Percentiles rank a stretch among this genome's conserved stretches.
These are phyloP conservation scores for Hyles euphorbiae DNA, from an alignment of 1,140 invertebrate species.

Conservation along the genomic window DNA sequence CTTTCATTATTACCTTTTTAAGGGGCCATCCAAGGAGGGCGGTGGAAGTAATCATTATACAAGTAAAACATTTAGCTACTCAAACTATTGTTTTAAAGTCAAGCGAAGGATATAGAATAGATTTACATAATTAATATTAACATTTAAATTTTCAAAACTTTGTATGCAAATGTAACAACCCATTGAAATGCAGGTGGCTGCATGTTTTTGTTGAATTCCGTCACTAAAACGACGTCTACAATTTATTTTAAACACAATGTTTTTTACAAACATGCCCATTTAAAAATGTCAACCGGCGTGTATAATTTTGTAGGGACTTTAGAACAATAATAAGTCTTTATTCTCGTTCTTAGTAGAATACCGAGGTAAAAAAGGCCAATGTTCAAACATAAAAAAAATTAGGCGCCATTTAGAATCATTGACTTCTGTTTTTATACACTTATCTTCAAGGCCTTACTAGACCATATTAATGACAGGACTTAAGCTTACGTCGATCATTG, in stretches of 20 bases:
- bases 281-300: neutral
- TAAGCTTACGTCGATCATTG: too few species aligned
- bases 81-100: conserved; percentile 29
- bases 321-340: neutral
- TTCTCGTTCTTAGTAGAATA: neutral
- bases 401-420: too few species aligned
- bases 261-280: conserved; percentile 1
- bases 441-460: too few species aligned
- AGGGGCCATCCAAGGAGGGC: too few species aligned
- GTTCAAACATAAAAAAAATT: too few species aligned
- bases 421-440: too few species aligned
- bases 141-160: conserved; percentile 47
- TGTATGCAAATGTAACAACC: conserved; percentile 52
- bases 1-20: too few species aligned
- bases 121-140: conserved; percentile 63
- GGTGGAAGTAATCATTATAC: too few species aligned
- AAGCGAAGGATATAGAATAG: conserved; percentile 51
- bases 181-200: conserved; percentile 49
- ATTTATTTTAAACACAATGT: conserved; percentile 3
- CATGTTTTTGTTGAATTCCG: conserved; percentile 29
- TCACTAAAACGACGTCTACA: neutral
- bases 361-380: too few species aligned
- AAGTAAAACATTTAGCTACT: too few species aligned
- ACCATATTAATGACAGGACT: too few species aligned
- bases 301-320: neutral